phyloP scores from a whole-genome alignment of 2,797 vertebrate species.

The Poliocrania exsul region DNA sequence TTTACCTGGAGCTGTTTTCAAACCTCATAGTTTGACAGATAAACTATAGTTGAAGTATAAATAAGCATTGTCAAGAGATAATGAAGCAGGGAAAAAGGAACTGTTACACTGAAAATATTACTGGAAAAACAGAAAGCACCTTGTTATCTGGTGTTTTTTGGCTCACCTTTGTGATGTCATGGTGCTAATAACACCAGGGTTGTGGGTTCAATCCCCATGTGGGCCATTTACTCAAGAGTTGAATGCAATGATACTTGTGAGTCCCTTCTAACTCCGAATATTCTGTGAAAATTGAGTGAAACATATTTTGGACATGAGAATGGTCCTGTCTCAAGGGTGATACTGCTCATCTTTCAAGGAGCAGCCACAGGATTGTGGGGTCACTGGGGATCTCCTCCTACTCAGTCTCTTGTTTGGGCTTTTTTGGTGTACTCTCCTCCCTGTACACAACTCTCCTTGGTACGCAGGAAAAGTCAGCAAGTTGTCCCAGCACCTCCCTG shows the following conservation, averaged over 20 bases:
- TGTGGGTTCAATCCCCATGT: background rate
- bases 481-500: background rate
- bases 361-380: background rate
- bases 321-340: background rate
- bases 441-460: background rate
- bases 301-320: background rate
- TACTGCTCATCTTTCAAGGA: background rate
- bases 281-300: background rate
- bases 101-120: background rate
- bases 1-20: background rate
- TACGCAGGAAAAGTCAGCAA: background rate
- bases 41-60: background rate
- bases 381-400: background rate
- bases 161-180: background rate
- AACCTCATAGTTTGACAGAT: background rate
- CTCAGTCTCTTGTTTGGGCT: background rate
- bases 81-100: fast-evolving
- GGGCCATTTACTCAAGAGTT: background rate
- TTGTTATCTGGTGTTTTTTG: background rate
- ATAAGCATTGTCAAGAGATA: background rate
- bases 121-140: background rate
- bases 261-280: background rate
- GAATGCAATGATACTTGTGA: background rate
- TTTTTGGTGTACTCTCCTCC: background rate
- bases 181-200: background rate